These are phyloP conservation scores for Rana temporaria DNA, from an alignment of 2,113 vertebrate species.

Conservation along the genomic window DNA sequence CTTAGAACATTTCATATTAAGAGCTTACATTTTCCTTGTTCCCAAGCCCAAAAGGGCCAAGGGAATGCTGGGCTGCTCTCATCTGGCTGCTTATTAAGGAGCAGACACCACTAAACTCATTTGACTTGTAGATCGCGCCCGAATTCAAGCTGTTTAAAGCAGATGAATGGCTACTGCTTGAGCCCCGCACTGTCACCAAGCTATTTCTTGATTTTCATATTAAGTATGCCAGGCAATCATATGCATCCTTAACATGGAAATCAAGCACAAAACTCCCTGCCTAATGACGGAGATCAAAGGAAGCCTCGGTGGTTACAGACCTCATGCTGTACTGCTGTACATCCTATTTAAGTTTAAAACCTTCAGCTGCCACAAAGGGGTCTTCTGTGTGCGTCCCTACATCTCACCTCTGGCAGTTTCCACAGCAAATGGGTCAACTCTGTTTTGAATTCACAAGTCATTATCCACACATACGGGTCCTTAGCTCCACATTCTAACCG, in stretches of 20 bases:
- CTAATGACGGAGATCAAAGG: constrained; percentile 57
- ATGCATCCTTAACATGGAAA: constrained; percentile 58
- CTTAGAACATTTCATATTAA: constrained; percentile 40
- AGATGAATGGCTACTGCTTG: constrained; percentile 55
- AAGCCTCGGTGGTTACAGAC: constrained; percentile 47
- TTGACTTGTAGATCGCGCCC: constrained; percentile 53
- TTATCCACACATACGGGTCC: constrained; percentile 48
- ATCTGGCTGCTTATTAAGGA: constrained; percentile 55
- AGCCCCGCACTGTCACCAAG: constrained; percentile 47
- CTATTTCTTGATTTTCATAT: constrained; percentile 52
- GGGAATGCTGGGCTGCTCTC: constrained; percentile 39
- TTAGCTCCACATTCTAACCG: constrained; percentile 24
- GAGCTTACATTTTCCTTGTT: constrained; percentile 40
- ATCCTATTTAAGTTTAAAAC: constrained; percentile 55
- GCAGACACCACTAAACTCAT: constrained; percentile 55
- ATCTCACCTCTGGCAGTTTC: constrained; percentile 47
- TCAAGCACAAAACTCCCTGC: constrained; percentile 51
- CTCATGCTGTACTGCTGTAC: constrained; percentile 45
- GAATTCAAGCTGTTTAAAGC: constrained; percentile 51
- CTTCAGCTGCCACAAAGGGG: constrained; percentile 29
- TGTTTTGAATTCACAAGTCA: constrained; percentile 51
- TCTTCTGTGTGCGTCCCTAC: constrained; percentile 31
- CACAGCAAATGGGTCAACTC: constrained; percentile 44
- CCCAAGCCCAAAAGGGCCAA: constrained; percentile 28
- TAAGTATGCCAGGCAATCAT: constrained; percentile 50